Evolutionary conservation across 2,888 invertebrate species (phyloP).

Genomic region (Synanthedon andrenaeformis): DNA sequence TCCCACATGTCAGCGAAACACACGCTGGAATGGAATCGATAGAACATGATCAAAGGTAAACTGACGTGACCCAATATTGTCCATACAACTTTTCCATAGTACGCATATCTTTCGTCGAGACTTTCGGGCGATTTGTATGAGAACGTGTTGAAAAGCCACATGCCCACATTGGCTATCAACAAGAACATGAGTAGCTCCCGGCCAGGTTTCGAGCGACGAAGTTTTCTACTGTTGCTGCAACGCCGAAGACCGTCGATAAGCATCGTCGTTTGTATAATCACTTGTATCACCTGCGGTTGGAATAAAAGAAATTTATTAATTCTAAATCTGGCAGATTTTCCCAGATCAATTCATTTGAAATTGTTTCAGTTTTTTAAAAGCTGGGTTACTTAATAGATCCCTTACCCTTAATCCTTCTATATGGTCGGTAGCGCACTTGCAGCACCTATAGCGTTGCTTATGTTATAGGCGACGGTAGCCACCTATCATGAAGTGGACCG

Average conservation of each 20-base stretch:
- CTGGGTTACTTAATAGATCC: too few species aligned
- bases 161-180: slow-evolving; percentile 79
- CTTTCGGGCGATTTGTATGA: slow-evolving; percentile 65
- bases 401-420: too few species aligned
- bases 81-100: slow-evolving; percentile 79
- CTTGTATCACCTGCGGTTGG: slow-evolving; percentile 73
- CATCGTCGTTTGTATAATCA: slow-evolving; percentile 79
- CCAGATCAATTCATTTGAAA: too few species aligned
- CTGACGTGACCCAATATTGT: slow-evolving; percentile 79
- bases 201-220: slow-evolving; percentile 77
- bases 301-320: not conserved
- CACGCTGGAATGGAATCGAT: slow-evolving; percentile 82
- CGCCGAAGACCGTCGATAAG: slow-evolving; percentile 80
- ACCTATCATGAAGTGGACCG: too few species aligned
- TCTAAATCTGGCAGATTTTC: not conserved
- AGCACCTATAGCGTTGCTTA: too few species aligned
- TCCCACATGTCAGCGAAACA: slow-evolving; percentile 85
- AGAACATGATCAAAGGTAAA: slow-evolving; percentile 81
- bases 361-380: too few species aligned
- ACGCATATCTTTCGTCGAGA: slow-evolving; percentile 71
- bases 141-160: slow-evolving; percentile 83
- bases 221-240: slow-evolving; percentile 74
- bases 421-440: too few species aligned
- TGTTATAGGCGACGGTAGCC: too few species aligned
- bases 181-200: slow-evolving; percentile 82